Evolutionary conservation across 2,888 invertebrate species (phyloP), one percentile per base, ranked within the genome.

Genomic region (Philereme transversata): DNA sequence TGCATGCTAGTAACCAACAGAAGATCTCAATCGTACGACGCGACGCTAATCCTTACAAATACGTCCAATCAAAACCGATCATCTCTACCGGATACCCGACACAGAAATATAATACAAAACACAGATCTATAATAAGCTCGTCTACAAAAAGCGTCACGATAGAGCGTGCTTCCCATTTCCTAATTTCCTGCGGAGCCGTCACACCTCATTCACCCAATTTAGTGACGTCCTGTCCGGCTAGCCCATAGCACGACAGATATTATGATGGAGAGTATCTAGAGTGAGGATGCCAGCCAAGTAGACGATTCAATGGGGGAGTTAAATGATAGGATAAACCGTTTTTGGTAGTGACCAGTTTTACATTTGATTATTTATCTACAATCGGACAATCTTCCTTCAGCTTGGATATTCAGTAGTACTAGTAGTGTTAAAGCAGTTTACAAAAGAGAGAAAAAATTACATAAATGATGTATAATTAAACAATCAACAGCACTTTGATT

Each of bases 161-260:
- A 54, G 64, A 65, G 68, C 65, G 72, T 72, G 79, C 81, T 82
- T 82, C 82, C 81, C 79, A 81, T 85, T 87, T 85, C 85, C 84
- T 85, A 84, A 86, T 84, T 86, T 84, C 87, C 87, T 83, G 83
- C 71, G 64, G 67, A 62, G 69, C 53, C 68, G 75, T 83, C 81
- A 78, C 80, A 82, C 81, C 79, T 80, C 78, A 75, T 79, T 78
- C 78, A 69, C 72, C 73, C 78, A 79, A 81, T 82, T 81, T 77
- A 78, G 70, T 61, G 69, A 69, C 80, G 77, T 79, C 79, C 78
- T 78, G 70, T 52, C 63, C 60, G 57, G 35, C 49, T 33, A 10
- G 46, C 59, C 11, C 51, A 9, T 38, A 46, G 57, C 61, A 52
- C 57, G 57, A 48, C 52, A 45, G 38, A 57, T 52, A 59, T 43